Percentiles rank a stretch among this genome's conserved stretches.
These are phyloP conservation scores for Berghia stephanieae DNA, from an alignment of 1,140 invertebrate genomes.

Conservation along the genomic window DNA sequence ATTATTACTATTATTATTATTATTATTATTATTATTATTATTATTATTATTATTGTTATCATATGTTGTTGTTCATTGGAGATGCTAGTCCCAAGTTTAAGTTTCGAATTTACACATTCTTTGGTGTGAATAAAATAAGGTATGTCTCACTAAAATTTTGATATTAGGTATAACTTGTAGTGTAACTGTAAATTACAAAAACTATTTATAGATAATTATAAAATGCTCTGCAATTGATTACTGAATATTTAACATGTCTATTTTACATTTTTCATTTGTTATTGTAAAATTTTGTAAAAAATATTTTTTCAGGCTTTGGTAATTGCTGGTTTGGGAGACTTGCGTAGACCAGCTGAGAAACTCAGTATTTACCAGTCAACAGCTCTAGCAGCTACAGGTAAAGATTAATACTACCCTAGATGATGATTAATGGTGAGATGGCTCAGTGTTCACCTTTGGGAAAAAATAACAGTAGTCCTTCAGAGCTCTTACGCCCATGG, in stretches of 20 bases:
- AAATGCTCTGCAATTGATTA: no score
- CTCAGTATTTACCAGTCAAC: slow-evolving; percentile 85
- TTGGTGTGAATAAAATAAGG: no score
- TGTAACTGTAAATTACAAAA: no score
- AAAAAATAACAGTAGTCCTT: no score
- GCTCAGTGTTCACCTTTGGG: no score
- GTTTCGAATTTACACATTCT: not conserved
- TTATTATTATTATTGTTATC: no score
- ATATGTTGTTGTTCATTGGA: no score
- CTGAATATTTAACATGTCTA: not conserved
- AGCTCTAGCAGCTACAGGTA: slow-evolving; percentile 64
- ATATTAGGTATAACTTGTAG: no score
- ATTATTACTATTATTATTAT: not conserved
- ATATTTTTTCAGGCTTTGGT: slow-evolving; percentile 68
- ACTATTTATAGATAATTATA: no score
- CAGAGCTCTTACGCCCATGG: no score
- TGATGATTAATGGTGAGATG: not conserved
- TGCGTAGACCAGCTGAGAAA: slow-evolving; percentile 87
- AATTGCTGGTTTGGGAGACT: slow-evolving; percentile 92
- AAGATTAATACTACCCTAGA: not conserved
- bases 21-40: no score
- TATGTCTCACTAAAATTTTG: no score
- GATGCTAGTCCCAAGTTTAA: not conserved
- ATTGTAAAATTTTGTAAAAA: not conserved
- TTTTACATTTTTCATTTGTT: not conserved